Conservation (phyloP, 30 jellyfish, hydroid and myxozoan species). For the Hydractinia echinata region DNA sequence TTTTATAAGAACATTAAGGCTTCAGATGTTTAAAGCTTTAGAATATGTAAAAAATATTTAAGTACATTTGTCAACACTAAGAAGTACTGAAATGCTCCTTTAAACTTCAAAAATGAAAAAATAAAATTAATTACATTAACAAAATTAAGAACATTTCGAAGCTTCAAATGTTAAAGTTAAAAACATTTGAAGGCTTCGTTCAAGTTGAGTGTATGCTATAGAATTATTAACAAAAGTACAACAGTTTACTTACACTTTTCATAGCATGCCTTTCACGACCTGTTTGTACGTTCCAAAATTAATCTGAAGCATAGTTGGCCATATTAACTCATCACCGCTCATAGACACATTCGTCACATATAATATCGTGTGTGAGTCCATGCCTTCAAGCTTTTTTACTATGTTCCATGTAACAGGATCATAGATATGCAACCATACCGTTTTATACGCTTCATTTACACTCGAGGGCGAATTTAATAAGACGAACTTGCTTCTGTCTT, state of each 20-base stretch:
- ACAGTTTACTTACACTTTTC: constrained; percentile 44
- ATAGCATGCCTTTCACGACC: constrained; percentile 65
- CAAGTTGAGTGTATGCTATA: not conserved
- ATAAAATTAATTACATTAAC: too few species aligned
- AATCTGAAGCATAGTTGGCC: constrained; percentile 79
- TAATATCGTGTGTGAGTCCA: constrained; percentile 44
- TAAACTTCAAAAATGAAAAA: too few species aligned
- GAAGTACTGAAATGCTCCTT: too few species aligned
- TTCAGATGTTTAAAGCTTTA: too few species aligned
- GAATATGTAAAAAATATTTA: too few species aligned
- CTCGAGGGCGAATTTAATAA: constrained; percentile 23
- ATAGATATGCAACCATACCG: constrained; percentile 46
- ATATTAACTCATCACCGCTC: constrained; percentile 59
- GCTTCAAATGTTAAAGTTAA: not conserved
- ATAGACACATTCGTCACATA: constrained; percentile 14
- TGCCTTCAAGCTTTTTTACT: constrained; percentile 37
- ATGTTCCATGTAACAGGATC: constrained; percentile 59
- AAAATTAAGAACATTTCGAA: too few species aligned
- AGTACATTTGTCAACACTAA: too few species aligned
- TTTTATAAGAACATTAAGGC: too few species aligned
- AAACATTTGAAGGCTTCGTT: not conserved
- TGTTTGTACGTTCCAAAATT: constrained; percentile 73
- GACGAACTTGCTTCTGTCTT: constrained; percentile 37
- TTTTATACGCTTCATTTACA: constrained; percentile 39
- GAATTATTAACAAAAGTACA: not conserved